phyloP scores from a whole-genome alignment of 2,888 invertebrate genomes.

The Incurvaria masculella region DNA sequence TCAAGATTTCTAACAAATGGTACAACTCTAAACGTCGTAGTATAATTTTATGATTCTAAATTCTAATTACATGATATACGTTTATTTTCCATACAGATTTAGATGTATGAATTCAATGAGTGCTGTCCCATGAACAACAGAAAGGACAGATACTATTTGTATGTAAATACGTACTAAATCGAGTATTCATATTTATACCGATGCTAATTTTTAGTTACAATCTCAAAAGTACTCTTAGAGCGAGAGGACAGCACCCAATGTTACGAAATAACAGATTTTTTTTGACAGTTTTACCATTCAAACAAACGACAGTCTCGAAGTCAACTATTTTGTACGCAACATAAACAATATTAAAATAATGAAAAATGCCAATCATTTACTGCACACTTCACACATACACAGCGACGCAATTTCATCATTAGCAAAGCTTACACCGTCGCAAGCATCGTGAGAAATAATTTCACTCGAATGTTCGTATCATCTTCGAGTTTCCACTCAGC shows the following conservation, averaged over 20 bases:
- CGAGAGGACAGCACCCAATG: too few relatives aligned
- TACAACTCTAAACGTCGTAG: neutral
- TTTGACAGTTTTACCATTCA: too few relatives aligned
- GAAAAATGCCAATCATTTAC: slow-evolving; percentile 17
- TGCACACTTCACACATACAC: slow-evolving; percentile 1
- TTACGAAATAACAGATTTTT: too few relatives aligned
- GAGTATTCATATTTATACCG: too few relatives aligned
- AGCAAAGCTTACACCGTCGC: slow-evolving; percentile 49
- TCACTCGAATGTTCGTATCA: neutral
- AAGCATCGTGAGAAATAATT: slow-evolving; percentile 39
- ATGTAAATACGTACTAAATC: too few relatives aligned
- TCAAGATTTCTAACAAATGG: slow-evolving; percentile 1
- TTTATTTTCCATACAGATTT: too few relatives aligned
- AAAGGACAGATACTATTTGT: too few relatives aligned
- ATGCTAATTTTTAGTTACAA: too few relatives aligned
- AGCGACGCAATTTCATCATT: slow-evolving; percentile 37
- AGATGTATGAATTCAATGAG: too few relatives aligned
- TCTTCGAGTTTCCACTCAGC: neutral
- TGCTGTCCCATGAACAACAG: too few relatives aligned
- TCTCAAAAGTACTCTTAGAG: too few relatives aligned
- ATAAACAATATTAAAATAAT: slow-evolving; percentile 37
- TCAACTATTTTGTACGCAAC: slow-evolving; percentile 50
- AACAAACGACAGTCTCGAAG: slow-evolving; percentile 49
- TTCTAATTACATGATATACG: too few relatives aligned
- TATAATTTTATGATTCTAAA: neutral